These are phyloP conservation scores for Stercorarius parasiticus DNA, from an alignment of 2,113 vertebrate genomes.

Conservation along the genomic window DNA sequence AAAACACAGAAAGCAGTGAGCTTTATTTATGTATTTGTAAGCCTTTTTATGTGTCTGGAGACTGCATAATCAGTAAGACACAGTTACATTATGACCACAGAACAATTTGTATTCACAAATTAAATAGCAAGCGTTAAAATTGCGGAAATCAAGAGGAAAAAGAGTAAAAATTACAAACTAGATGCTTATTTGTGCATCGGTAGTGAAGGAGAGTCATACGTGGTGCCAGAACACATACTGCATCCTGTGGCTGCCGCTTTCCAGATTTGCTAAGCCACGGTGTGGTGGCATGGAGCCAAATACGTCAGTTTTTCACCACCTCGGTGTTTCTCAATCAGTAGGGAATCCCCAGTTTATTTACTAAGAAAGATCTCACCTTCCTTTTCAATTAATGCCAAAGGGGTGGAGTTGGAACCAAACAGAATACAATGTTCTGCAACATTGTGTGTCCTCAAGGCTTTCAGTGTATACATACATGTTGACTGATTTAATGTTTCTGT, in stretches of 20 bases:
- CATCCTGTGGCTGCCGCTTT: background rate
- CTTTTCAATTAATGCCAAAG: background rate
- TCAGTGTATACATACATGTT: background rate
- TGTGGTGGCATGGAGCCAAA: background rate
- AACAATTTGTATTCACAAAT: background rate
- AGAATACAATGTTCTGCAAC: background rate
- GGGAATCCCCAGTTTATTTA: conserved; percentile 1
- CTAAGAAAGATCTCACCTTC: background rate
- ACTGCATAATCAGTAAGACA: background rate
- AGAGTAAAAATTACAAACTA: background rate
- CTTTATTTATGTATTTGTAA: background rate
- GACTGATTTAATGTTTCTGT: background rate
- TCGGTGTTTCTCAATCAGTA: background rate
- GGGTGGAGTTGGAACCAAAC: background rate
- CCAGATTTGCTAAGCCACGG: fast-evolving
- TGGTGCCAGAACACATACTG: background rate
- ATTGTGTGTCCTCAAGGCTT: background rate
- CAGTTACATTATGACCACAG: background rate
- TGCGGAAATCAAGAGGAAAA: background rate
- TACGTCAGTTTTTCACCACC: background rate
- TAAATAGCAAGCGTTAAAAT: background rate
- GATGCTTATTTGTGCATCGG: background rate
- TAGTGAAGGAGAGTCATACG: background rate
- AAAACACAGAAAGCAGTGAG: background rate
- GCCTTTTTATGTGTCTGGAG: background rate